Evolutionary conservation across 1,140 invertebrate genomes (phyloP).

Genomic region (Lepidurus couesii): DNA sequence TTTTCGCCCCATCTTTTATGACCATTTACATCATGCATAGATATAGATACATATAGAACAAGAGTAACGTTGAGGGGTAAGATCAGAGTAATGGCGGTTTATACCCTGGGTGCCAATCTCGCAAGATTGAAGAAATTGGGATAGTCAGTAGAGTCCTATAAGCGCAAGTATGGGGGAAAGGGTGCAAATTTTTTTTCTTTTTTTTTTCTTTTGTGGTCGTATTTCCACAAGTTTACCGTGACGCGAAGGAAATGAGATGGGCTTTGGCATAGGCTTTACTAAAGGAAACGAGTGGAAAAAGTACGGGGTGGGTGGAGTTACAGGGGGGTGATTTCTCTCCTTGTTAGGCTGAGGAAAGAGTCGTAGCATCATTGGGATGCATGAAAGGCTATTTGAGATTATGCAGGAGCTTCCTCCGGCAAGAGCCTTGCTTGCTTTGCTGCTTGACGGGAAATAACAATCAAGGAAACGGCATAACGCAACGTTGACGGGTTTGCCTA

Average conservation of each 20-base stretch:
- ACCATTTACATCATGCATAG: neutral
- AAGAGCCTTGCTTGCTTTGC: neutral
- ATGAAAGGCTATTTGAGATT: conserved; percentile 2
- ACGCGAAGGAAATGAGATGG: conserved; percentile 17
- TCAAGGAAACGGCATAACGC: conserved; percentile 21
- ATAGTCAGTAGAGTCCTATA: neutral
- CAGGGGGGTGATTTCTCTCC: neutral
- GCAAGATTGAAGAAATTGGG: neutral
- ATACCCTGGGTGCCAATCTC: neutral
- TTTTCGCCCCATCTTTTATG: neutral
- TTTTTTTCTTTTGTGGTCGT: neutral
- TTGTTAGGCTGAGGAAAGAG: neutral
- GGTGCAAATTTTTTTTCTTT: neutral
- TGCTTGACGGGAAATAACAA: conserved; percentile 14
- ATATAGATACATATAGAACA: neutral
- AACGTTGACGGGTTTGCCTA: neutral
- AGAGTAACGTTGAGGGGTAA: neutral
- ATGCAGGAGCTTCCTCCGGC: conserved; percentile 5
- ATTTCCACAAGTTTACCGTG: neutral
- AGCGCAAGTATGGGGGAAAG: neutral
- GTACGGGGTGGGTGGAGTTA: neutral
- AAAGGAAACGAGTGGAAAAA: neutral
- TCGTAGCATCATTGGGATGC: conserved; percentile 5
- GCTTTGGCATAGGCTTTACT: neutral
- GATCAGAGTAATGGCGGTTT: neutral